Percentiles rank a stretch among this genome's conserved stretches.
These are phyloP conservation scores for Globia sparganii DNA, from an alignment of 2,888 invertebrate species.

Conservation along the genomic window DNA sequence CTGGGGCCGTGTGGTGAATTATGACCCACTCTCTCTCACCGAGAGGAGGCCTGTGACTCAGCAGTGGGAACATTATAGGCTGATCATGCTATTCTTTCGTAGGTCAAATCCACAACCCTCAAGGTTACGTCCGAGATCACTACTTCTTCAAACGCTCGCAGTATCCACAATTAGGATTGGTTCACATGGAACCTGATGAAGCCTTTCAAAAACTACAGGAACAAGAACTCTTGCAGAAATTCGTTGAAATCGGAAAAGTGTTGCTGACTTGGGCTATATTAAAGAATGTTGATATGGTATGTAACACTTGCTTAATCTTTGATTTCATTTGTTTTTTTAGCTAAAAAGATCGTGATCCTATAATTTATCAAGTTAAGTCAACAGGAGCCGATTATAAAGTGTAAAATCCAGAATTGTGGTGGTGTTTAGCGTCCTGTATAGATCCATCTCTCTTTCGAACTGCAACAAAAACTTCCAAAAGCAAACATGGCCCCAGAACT, in stretches of 20 bases:
- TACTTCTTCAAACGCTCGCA: slow-evolving; percentile 99
- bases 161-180: slow-evolving; percentile 98
- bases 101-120: slow-evolving; percentile 99
- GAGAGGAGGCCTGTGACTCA: too few relatives aligned
- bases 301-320: slow-evolving; percentile 28
- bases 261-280: slow-evolving; percentile 97
- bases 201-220: slow-evolving; percentile 97
- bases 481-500: not conserved
- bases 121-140: slow-evolving; percentile 98
- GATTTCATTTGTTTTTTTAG: not conserved
- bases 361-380: not conserved
- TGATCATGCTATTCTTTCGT: slow-evolving; percentile 53
- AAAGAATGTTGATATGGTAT: slow-evolving; percentile 97
- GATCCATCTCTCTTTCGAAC: not conserved
- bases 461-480: too few relatives aligned
- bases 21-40: too few relatives aligned
- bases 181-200: slow-evolving; percentile 97
- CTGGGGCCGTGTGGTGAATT: too few relatives aligned
- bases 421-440: not conserved
- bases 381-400: not conserved
- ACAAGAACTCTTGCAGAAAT: slow-evolving; percentile 97
- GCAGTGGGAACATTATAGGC: too few relatives aligned
- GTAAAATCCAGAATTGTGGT: not conserved
- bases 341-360: not conserved
- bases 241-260: slow-evolving; percentile 99